Base-by-base conservation (phyloP, 2,113 vertebrate genomes). In the Elanus axillaris region DNA sequence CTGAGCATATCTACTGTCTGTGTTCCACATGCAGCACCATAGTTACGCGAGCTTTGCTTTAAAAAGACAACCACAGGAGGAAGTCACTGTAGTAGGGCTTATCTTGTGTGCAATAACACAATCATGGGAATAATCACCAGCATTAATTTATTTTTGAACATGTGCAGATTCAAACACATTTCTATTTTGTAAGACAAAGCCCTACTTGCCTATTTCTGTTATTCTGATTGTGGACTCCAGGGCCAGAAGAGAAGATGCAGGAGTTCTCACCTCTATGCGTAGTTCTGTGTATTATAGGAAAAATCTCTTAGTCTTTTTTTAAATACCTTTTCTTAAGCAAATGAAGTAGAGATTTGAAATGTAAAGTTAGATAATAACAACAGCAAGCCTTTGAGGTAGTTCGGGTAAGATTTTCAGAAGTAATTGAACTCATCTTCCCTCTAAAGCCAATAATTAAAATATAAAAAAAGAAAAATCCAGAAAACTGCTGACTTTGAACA, bases 1-100 rank as follows among this genome's bases (percentile, higher is more conserved):
- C 42, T 50, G 43, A 40, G 16, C 7, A 1, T 13, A 34, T 14
- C 67, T 50, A 1, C 26, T 38, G 38, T 26, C 67, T 43, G 27
- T 1, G 0, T 62, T 36, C 75, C n/a, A 11, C n/a, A 1, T 40
- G 58, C 56, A 20, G 27, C 58, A 21, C 34, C 6, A 38, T 3
- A 13, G 52, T n/a, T 31, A 13, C 0, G 7, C 0, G 1, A 77
- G 34, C 34, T 17, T 58, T 64, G 43, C 56, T 71, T 52, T 58
- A 26, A 11, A 21, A 47, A n/a, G 62, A 16, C 38, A n/a, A 4
- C 34, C 31, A 6, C 6, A 8, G 38, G 40, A 40, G 38, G 64
- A 77, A 6, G 50, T 64, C 20, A 22, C 58, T 66, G n/a, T 40
- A 64, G 29, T 53, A 21, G 31, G 45, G 11, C 47, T 93, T 73